phyloP scores from a whole-genome alignment of 2,113 vertebrate species.

The Cyprinus carpio region DNA sequence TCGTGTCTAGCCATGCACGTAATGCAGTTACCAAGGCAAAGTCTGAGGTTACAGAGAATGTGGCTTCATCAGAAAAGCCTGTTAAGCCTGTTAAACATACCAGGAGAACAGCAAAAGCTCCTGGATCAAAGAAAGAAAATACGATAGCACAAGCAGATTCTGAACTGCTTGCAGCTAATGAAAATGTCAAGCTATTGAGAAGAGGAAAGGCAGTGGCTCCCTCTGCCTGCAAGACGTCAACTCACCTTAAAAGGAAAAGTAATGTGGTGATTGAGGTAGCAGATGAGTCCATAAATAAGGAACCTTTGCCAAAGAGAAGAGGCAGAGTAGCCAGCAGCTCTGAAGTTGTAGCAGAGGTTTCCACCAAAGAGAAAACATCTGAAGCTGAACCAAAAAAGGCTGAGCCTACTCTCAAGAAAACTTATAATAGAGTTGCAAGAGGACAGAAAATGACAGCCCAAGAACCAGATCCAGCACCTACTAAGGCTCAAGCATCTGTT shows the following conservation, averaged over 20 bases:
- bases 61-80: not conserved
- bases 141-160: not conserved
- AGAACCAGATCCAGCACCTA: conserved; percentile 18
- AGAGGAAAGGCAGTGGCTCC: conserved; percentile 31
- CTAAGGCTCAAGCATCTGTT: not conserved
- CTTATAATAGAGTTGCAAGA: conserved; percentile 33
- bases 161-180: not conserved
- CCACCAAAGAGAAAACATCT: conserved; percentile 1
- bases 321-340: conserved; percentile 28
- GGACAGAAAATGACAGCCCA: conserved; percentile 37
- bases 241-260: conserved; percentile 46
- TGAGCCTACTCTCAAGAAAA: not conserved
- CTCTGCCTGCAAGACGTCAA: not conserved
- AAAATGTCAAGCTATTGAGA: not conserved
- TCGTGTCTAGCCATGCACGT: conserved; percentile 39
- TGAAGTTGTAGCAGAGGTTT: not conserved
- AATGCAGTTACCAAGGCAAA: conserved; percentile 22
- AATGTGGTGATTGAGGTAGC: not conserved
- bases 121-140: not conserved
- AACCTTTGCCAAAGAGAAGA: conserved; percentile 35
- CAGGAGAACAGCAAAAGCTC: not conserved
- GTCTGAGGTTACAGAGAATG: not conserved
- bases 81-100: not conserved
- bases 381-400: not conserved
- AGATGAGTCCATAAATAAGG: not conserved